A percentile compares a stretch with the other conserved stretches of the same genome.
phyloP scores from a whole-genome alignment of 2,888 invertebrate species.

The Erebia ligea region DNA sequence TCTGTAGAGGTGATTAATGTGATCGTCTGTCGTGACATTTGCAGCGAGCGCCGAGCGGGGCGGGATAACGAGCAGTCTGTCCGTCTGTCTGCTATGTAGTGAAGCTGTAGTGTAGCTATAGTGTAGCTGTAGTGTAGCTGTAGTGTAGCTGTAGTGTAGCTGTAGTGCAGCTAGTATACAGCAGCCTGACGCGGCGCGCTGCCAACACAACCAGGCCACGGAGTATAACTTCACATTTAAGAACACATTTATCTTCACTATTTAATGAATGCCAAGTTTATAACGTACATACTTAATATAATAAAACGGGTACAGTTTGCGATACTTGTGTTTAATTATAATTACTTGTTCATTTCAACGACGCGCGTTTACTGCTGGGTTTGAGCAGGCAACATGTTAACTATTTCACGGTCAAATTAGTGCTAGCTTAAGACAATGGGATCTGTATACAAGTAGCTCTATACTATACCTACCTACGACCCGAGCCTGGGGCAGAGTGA shows the following conservation, averaged over 20 bases:
- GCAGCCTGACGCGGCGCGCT: not conserved
- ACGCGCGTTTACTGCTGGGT: too few species aligned
- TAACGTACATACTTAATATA: not conserved
- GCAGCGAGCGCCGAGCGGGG: not conserved
- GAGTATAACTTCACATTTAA: not conserved
- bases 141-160: not conserved
- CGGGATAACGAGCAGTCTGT: not conserved
- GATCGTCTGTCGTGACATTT: conserved; percentile 1
- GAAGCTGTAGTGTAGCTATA: not conserved
- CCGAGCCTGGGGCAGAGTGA: too few species aligned
- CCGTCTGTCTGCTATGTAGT: not conserved
- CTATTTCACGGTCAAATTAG: too few species aligned
- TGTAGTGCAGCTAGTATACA: not conserved
- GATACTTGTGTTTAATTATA: not conserved
- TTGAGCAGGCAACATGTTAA: too few species aligned
- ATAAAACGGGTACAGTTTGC: not conserved
- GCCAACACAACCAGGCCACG: conserved; percentile 1
- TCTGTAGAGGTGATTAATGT: not conserved
- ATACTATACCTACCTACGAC: too few species aligned
- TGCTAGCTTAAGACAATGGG: too few species aligned
- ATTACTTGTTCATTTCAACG: too few species aligned
- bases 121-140: not conserved
- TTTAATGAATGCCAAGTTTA: conserved; percentile 1
- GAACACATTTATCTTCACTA: conserved; percentile 5
- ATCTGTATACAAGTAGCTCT: too few species aligned